Conservation (phyloP, 2,113 vertebrate genomes). For the Oryzias woworae region DNA sequence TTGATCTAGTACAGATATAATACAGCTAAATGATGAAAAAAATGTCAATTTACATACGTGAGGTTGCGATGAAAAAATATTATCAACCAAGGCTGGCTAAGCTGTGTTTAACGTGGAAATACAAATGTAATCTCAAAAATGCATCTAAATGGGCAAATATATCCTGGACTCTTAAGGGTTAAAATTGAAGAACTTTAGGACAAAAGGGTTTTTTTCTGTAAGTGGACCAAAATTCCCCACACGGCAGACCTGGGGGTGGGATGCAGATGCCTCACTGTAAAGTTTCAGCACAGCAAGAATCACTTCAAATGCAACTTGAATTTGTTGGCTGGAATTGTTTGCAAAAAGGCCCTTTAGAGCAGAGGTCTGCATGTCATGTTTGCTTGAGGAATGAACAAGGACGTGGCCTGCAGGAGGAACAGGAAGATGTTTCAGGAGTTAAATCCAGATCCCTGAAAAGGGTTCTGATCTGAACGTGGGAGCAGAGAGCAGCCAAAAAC, state of each 20-base stretch:
- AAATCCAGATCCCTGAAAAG: slow-evolving; percentile 17
- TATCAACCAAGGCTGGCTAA: too few relatives aligned
- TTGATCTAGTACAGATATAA: too few relatives aligned
- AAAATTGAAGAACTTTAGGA: too few relatives aligned
- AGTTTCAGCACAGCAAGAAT: not conserved
- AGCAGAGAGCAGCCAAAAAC: slow-evolving; percentile 25
- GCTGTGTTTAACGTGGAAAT: too few relatives aligned
- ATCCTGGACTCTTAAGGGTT: too few relatives aligned
- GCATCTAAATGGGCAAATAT: too few relatives aligned
- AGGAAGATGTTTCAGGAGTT: slow-evolving; percentile 13
- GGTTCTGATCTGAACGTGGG: slow-evolving; percentile 13
- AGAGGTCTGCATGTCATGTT: not conserved
- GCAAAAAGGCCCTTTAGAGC: not conserved
- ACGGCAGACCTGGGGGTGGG: not conserved
- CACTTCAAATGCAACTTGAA: not conserved
- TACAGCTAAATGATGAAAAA: too few relatives aligned
- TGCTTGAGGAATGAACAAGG: slow-evolving; percentile 4
- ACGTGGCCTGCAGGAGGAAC: not conserved
- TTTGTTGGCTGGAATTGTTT: not conserved
- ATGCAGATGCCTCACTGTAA: not conserved
- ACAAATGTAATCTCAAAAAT: too few relatives aligned
- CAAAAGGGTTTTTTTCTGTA: too few relatives aligned
- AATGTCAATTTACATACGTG: too few relatives aligned
- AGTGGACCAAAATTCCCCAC: not conserved
- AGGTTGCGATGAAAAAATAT: too few relatives aligned